phyloP scores from a whole-genome alignment of 2,797 vertebrate species.

The Acipenser ruthenus region DNA sequence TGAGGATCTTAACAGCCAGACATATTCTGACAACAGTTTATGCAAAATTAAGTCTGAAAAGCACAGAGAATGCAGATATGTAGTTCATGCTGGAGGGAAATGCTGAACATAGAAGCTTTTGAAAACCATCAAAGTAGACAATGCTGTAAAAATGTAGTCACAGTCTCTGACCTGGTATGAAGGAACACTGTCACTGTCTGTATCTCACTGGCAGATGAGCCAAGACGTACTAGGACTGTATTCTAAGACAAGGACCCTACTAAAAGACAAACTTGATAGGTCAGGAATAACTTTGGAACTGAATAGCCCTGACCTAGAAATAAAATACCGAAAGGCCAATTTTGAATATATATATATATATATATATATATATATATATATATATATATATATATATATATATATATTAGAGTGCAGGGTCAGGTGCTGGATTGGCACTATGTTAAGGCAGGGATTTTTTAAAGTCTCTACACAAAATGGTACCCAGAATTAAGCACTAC shows the following conservation, averaged over 20 bases:
- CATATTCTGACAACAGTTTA: background rate
- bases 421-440: too few relatives aligned
- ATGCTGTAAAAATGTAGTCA: background rate
- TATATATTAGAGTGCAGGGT: too few relatives aligned
- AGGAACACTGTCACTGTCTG: background rate
- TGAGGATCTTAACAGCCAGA: background rate
- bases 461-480: too few relatives aligned
- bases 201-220: background rate
- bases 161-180: background rate
- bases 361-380: too few relatives aligned
- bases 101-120: background rate
- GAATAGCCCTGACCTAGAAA: background rate
- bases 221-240: background rate
- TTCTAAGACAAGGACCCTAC: too few relatives aligned
- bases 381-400: too few relatives aligned
- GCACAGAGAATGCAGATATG: background rate
- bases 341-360: too few relatives aligned
- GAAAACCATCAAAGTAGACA: background rate
- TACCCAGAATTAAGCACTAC: too few relatives aligned
- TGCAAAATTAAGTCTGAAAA: background rate
- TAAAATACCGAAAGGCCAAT: too few relatives aligned
- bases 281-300: background rate
- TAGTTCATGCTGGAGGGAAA: background rate
- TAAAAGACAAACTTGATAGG: background rate
- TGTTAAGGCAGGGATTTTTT: too few relatives aligned